These are phyloP conservation scores for Drosophila testacea DNA, from an alignment of 2,888 invertebrate species.

Conservation along the genomic window DNA sequence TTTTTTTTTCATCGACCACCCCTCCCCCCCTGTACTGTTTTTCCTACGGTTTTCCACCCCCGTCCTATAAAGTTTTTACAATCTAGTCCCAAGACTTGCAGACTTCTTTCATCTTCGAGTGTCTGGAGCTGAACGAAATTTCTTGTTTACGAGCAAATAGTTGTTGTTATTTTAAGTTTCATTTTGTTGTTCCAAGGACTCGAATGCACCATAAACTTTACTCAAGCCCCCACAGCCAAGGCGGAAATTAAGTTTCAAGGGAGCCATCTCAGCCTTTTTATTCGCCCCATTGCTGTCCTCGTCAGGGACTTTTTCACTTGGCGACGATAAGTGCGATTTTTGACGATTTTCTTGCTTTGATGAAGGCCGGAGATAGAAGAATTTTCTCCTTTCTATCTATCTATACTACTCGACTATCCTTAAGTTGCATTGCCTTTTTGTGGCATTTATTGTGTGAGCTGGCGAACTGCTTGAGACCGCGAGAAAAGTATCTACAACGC, in stretches of 20 bases:
- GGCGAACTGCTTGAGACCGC: conserved; percentile 36
- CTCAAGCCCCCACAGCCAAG: conserved; percentile 41
- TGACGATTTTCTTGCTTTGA: conserved; percentile 74
- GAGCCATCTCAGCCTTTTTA: conserved; percentile 34
- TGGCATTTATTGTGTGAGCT: conserved; percentile 72
- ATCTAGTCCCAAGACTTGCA: conserved; percentile 47
- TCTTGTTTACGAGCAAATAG: conserved; percentile 81
- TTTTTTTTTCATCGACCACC: not conserved
- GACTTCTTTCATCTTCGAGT: conserved; percentile 71
- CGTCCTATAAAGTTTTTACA: conserved; percentile 42
- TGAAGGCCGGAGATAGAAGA: conserved; percentile 56
- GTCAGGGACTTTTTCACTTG: conserved; percentile 54
- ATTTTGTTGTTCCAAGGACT: conserved; percentile 79
- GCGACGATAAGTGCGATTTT: conserved; percentile 79
- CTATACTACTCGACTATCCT: not conserved
- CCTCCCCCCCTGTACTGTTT: not conserved
- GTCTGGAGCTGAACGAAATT: conserved; percentile 74
- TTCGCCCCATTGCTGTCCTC: conserved; percentile 12
- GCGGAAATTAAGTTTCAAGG: conserved; percentile 78
- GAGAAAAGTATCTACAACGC: conserved; percentile 37
- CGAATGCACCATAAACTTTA: conserved; percentile 66
- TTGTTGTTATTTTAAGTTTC: conserved; percentile 82
- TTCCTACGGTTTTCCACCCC: not conserved
- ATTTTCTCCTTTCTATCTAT: conserved; percentile 11
- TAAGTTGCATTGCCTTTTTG: conserved; percentile 49